Conservation (phyloP, 2,888 invertebrate genomes). For the Pseudococcus jackbeardsleyi region DNA sequence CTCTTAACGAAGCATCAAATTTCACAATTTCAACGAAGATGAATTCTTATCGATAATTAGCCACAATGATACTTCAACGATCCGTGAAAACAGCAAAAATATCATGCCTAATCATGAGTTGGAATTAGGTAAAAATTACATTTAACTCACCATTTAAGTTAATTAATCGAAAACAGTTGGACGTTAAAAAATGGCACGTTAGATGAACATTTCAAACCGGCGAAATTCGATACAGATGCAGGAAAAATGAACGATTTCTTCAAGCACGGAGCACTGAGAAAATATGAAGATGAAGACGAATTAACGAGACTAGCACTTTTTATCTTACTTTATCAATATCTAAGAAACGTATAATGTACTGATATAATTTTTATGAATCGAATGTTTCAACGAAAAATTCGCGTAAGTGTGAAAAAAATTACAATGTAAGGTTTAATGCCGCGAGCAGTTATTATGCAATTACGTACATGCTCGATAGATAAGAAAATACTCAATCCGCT, state of each 20-base stretch:
- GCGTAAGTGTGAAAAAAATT: not conserved
- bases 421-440: not conserved
- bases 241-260: not conserved
- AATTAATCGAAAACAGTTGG: not conserved
- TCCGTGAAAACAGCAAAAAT: not conserved
- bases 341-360: not conserved
- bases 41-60: not conserved
- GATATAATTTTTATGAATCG: not conserved
- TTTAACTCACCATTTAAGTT: slow-evolving; percentile 10
- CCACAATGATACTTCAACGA: not conserved
- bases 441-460: not conserved
- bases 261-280: not conserved
- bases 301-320: slow-evolving; percentile 4
- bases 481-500: not conserved
- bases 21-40: not conserved
- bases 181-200: not conserved
- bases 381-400: not conserved
- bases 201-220: not conserved
- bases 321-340: slow-evolving; percentile 4
- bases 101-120: not conserved
- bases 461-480: slow-evolving; percentile 5
- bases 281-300: not conserved
- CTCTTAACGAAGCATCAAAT: not conserved
- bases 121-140: not conserved
- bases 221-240: not conserved